A percentile compares a stretch with the other conserved stretches of the same genome.
These are phyloP conservation scores for Pycnomerus fuliginosus DNA, from an alignment of 2,888 invertebrate genomes.

Conservation along the genomic window DNA sequence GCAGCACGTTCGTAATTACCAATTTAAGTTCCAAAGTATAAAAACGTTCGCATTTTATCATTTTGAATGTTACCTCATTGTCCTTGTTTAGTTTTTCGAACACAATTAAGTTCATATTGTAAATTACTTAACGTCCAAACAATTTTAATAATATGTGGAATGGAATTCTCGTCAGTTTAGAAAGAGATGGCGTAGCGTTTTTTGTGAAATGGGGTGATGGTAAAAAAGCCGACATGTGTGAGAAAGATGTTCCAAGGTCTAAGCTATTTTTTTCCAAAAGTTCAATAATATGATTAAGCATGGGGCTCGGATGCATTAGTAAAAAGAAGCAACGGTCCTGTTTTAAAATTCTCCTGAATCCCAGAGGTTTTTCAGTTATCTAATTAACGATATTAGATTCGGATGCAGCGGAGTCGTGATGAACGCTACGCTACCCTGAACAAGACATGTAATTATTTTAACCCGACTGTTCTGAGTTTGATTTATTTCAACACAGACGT, in stretches of 20 bases:
- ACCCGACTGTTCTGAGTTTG: conserved; percentile 53
- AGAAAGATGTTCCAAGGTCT: conserved; percentile 3
- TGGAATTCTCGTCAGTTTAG: background rate
- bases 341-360: conserved; percentile 44
- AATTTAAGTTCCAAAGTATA: conserved; percentile 25
- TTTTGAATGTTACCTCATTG: conserved; percentile 3
- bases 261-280: too few species aligned
- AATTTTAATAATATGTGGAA: background rate
- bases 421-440: conserved; percentile 52
- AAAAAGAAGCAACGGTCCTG: conserved; percentile 34
- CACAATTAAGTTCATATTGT: conserved; percentile 9
- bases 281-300: conserved; percentile 35
- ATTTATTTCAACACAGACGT: conserved; percentile 54
- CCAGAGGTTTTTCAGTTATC: conserved; percentile 50
- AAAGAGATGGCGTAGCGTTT: conserved; percentile 1
- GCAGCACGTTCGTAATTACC: conserved; percentile 24
- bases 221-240: too few species aligned
- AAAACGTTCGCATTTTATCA: conserved; percentile 1
- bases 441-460: conserved; percentile 56
- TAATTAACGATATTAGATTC: conserved; percentile 55
- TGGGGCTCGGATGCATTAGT: conserved; percentile 30
- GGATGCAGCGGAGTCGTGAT: conserved; percentile 52
- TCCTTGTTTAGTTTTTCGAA: conserved; percentile 4
- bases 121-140: conserved; percentile 1
- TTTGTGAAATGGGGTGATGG: too few species aligned